Evolutionary conservation across 2,888 invertebrate genomes (phyloP).

Genomic region (Dynastes maya): DNA sequence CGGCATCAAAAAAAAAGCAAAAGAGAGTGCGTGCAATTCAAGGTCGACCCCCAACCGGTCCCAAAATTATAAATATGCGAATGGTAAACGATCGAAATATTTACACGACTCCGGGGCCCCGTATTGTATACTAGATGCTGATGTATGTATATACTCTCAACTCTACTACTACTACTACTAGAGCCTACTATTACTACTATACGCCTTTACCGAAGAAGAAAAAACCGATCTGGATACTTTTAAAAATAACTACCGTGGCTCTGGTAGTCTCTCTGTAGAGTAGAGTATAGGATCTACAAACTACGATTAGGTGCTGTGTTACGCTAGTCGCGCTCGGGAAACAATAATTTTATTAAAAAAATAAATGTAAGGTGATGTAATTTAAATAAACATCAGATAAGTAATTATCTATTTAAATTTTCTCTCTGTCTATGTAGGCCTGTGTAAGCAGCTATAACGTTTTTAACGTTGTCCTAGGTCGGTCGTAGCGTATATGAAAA

Average conservation of each 20-base stretch:
- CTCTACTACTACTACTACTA: background rate
- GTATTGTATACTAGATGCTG: slow-evolving; percentile 39
- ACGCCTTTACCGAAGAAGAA: slow-evolving; percentile 30
- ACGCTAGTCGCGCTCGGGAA: slow-evolving; percentile 35
- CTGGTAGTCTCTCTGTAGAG: background rate
- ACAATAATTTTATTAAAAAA: slow-evolving; percentile 52
- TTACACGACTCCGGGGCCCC: slow-evolving; percentile 30
- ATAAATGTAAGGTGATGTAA: slow-evolving; percentile 51
- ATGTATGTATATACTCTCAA: slow-evolving; percentile 32
- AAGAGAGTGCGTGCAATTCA: slow-evolving; percentile 23
- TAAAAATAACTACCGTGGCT: slow-evolving; percentile 26
- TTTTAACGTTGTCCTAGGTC: slow-evolving; percentile 42
- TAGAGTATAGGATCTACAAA: background rate
- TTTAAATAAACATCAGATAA: slow-evolving; percentile 53
- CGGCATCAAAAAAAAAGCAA: background rate
- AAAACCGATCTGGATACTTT: slow-evolving; percentile 22
- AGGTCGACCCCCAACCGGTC: slow-evolving; percentile 6
- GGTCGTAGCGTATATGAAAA: background rate
- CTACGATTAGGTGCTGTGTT: slow-evolving; percentile 1
- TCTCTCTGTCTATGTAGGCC: slow-evolving; percentile 14
- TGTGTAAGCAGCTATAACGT: background rate
- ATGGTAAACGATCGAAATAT: slow-evolving; percentile 42
- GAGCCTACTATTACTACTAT: background rate
- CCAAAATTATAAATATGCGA: slow-evolving; percentile 37
- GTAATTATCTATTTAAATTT: slow-evolving; percentile 53